phyloP scores from a whole-genome alignment of 2,113 vertebrate genomes.

The Tenebrosternarchus preto region DNA sequence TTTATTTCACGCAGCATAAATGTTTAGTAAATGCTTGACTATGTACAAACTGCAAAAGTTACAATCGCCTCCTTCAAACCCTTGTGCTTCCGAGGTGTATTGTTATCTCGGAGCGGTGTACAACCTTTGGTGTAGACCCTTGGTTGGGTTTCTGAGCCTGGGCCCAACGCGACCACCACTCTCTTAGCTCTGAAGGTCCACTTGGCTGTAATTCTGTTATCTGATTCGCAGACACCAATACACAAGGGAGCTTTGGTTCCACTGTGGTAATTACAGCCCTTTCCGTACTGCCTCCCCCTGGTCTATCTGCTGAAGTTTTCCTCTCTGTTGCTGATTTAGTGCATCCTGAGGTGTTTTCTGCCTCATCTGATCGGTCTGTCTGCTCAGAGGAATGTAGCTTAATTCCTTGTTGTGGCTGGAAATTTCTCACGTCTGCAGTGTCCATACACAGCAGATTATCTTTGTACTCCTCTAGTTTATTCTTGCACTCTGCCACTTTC shows the following conservation, averaged over 20 bases:
- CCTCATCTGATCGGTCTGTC: neutral
- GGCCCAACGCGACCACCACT: conserved; percentile 72
- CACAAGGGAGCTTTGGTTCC: conserved; percentile 49
- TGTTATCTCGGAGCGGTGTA: conserved; percentile 73
- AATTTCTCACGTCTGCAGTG: neutral
- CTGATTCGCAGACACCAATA: conserved; percentile 59
- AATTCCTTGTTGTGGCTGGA: neutral
- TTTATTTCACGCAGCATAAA: neutral
- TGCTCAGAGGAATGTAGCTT: neutral
- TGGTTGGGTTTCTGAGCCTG: conserved; percentile 55
- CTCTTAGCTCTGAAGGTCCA: conserved; percentile 68
- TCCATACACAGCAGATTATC: conserved; percentile 56
- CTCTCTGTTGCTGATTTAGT: neutral
- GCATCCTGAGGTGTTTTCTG: conserved; percentile 10
- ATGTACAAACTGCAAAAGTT: too few relatives aligned
- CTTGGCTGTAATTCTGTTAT: conserved; percentile 62
- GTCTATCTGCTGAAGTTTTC: conserved; percentile 25
- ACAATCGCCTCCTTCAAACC: conserved; percentile 48
- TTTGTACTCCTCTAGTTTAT: conserved; percentile 69
- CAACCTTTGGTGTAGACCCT: conserved; percentile 46
- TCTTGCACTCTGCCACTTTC: conserved; percentile 68
- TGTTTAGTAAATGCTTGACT: too few relatives aligned
- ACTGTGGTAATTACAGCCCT: conserved; percentile 56
- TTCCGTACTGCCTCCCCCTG: conserved; percentile 50
- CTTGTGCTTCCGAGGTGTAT: conserved; percentile 67